These are phyloP conservation scores for Amphiduros pacificus DNA, from an alignment of 2,888 invertebrate genomes.

Conservation along the genomic window DNA sequence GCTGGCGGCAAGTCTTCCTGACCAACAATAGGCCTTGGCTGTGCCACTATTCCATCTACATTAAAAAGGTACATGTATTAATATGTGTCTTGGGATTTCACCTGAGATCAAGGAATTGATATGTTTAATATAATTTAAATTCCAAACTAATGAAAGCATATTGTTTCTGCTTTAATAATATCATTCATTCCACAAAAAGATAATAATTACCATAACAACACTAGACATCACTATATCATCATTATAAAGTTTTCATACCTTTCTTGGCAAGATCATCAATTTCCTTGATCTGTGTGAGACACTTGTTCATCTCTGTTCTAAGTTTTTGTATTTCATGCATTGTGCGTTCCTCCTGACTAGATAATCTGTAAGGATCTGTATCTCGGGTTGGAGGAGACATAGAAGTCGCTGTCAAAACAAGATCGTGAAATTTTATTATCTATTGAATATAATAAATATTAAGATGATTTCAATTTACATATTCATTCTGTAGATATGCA, in stretches of 20 bases:
- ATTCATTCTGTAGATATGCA: not conserved
- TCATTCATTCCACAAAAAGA: too few relatives aligned
- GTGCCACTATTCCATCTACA: not conserved
- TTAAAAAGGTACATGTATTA: too few relatives aligned
- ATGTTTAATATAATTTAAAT: not conserved
- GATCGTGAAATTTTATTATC: not conserved
- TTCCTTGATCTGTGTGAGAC: conserved; percentile 43
- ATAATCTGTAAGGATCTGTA: not conserved
- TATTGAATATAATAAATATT: not conserved
- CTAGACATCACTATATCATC: conserved; percentile 26
- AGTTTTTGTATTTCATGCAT: conserved; percentile 43
- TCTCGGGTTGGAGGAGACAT: conserved; percentile 45
- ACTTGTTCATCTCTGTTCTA: conserved; percentile 45
- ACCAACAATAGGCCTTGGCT: conserved; percentile 12
- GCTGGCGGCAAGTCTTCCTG: conserved; percentile 32
- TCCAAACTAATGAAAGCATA: not conserved
- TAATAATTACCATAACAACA: too few relatives aligned
- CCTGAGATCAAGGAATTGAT: not conserved
- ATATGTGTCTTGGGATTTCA: too few relatives aligned
- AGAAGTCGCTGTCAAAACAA: conserved; percentile 33
- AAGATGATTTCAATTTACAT: not conserved
- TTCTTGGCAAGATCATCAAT: conserved; percentile 40
- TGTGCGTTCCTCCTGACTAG: conserved; percentile 6
- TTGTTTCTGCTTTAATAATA: not conserved
- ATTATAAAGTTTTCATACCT: conserved; percentile 30